Evolutionary conservation across 2,113 vertebrate genomes (phyloP), one percentile per base, ranked within the genome.

Genomic region (Pao palembangensis): DNA sequence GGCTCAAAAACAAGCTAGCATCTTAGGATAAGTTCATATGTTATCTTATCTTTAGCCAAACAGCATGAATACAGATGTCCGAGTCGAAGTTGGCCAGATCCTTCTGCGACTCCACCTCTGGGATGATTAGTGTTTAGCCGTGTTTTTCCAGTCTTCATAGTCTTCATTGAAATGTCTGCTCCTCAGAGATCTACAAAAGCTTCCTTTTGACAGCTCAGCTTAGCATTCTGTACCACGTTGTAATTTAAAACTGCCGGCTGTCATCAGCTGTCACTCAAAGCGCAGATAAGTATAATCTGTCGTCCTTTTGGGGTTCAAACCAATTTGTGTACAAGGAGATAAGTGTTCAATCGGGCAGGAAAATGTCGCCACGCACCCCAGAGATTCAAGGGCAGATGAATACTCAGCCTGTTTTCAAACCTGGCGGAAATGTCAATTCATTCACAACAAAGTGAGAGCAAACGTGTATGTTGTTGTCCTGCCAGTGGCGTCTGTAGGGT

Each of bases 261-360:
- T 38, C 34, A 38, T 38, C 34, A 12, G 34, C 68, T 77, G 74
- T 61, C 71, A 65, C 56, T 78, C 73, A 82, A 58, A 71, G 25
- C 47, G 13, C 38, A 28, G 70, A 80, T 73, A 70, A 75, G 62
- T 73, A 62, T 58, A 72, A 66, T 69, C 64, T 66, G 64, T 67
- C 70, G 63, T 76, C 61, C 69, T 71, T 71, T 59, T 12, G 25
- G 41, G 57, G 66, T 74, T 81, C 57, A 80, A 76, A 78, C 71
- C 64, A 71, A 75, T 71, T 78, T 70, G 55, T 78, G 56, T 66
- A 69, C 73, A 71, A 53, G 59, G 31, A 71, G 65, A 77, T 79
- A 74, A 71, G 58, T 41, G 55, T 65, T 69, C 52, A 55, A 69
- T 67, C 65, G 10, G 48, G 51, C 34, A 53, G 54, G 51, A 41